Conservation (phyloP, 2,888 invertebrate genomes). For the Xylophagus ater region DNA sequence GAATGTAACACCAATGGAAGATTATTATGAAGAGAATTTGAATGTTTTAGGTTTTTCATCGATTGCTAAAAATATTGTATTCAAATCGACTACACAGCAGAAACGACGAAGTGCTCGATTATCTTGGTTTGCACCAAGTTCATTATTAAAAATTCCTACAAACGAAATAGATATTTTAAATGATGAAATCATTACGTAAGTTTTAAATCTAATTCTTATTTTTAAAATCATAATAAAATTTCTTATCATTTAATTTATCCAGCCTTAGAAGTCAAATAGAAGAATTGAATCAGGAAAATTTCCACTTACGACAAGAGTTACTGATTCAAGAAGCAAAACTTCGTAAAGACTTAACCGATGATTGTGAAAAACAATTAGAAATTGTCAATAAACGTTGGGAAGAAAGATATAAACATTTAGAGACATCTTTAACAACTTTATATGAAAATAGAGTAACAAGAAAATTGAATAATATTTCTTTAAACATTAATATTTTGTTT, state of each 20-base stretch:
- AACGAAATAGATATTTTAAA: too few species aligned
- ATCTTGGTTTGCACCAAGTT: constrained; percentile 23
- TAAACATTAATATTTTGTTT: too few species aligned
- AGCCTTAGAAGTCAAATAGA: too few species aligned
- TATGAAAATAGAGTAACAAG: too few species aligned
- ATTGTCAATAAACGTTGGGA: constrained; percentile 23
- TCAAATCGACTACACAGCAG: constrained; percentile 25
- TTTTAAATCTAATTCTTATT: too few species aligned
- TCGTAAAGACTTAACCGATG: constrained; percentile 29
- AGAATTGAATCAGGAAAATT: constrained; percentile 13
- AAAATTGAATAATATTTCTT: too few species aligned
- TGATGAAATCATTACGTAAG: too few species aligned
- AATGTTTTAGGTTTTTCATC: constrained; percentile 74
- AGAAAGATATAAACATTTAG: too few species aligned
- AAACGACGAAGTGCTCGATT: too few species aligned
- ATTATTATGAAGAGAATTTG: constrained; percentile 67
- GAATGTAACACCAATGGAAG: constrained; percentile 64
- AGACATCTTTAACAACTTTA: too few species aligned
- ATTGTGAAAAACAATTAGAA: constrained; percentile 23
- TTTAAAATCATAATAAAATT: too few species aligned
- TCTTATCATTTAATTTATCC: too few species aligned
- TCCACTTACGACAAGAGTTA: constrained; percentile 16
- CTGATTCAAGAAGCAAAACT: constrained; percentile 25
- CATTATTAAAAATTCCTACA: constrained; percentile 1
- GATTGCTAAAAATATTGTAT: constrained; percentile 51